Evolutionary conservation across 1,140 invertebrate genomes (phyloP).

Genomic region (Lepidotrigona ventralis): DNA sequence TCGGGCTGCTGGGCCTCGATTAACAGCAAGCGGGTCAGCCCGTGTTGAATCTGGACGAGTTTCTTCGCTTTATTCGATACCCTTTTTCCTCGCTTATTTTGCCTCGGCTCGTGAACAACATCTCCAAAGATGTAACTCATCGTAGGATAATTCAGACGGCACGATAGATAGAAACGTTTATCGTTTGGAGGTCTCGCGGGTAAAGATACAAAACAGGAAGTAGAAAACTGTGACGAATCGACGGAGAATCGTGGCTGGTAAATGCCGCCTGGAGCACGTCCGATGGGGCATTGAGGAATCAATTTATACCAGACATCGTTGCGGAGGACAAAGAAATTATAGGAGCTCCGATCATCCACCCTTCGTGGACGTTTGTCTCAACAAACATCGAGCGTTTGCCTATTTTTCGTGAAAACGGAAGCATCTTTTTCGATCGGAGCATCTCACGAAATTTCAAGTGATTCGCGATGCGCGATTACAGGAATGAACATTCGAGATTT

Average conservation of each 20-base stretch:
- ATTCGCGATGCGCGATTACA: background rate
- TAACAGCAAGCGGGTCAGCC: conserved; percentile 16
- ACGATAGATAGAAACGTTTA: background rate
- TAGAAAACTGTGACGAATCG: conserved; percentile 7
- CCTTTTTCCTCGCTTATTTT: background rate
- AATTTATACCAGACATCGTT: background rate
- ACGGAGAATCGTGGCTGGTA: background rate
- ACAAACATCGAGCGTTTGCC: too few species aligned
- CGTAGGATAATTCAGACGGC: background rate
- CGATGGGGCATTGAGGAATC: background rate
- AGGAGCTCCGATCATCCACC: background rate
- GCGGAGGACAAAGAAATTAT: conserved; percentile 1
- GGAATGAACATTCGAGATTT: background rate
- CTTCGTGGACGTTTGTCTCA: background rate
- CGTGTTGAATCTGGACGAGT: conserved; percentile 16
- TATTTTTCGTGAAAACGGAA: background rate
- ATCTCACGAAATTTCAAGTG: background rate
- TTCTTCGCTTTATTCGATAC: conserved; percentile 13
- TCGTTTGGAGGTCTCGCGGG: background rate
- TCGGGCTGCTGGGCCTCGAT: conserved; percentile 23
- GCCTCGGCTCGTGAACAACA: background rate
- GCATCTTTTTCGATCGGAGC: too few species aligned
- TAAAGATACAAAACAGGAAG: conserved; percentile 5
- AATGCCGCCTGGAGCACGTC: background rate
- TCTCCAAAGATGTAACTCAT: background rate